A percentile compares a stretch with the other conserved stretches of the same genome.
phyloP scores from a whole-genome alignment of 2,888 invertebrate genomes.

The Cloeon dipterum region DNA sequence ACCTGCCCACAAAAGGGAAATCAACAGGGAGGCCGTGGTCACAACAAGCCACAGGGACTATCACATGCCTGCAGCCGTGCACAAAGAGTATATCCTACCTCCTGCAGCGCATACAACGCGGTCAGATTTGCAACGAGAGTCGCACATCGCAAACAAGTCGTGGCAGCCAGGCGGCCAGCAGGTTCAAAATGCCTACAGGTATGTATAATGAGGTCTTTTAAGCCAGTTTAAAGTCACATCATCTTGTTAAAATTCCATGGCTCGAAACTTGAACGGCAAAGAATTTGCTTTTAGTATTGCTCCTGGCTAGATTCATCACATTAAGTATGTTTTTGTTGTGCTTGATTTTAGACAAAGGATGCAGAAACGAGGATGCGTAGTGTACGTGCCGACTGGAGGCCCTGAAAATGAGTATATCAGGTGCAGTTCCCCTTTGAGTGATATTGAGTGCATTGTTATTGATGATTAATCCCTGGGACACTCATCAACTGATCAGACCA shows the following conservation, averaged over 20 bases:
- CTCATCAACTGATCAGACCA: too few relatives aligned
- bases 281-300: too few relatives aligned
- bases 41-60: conserved; percentile 9
- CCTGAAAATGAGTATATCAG: conserved; percentile 1
- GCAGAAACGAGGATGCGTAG: conserved; percentile 1
- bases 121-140: conserved; percentile 3
- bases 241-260: too few relatives aligned
- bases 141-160: conserved; percentile 2
- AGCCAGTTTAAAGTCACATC: too few relatives aligned
- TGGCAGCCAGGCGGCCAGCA: conserved; percentile 18
- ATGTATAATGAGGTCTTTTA: too few relatives aligned
- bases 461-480: too few relatives aligned
- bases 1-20: conserved; percentile 7
- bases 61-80: conserved; percentile 14
- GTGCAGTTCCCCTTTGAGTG: too few relatives aligned
- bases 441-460: too few relatives aligned
- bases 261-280: too few relatives aligned
- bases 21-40: conserved; percentile 4
- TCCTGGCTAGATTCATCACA: too few relatives aligned
- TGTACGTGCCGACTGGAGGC: neutral
- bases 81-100: conserved; percentile 31
- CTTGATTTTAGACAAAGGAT: neutral
- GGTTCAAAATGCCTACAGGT: conserved; percentile 24
- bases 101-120: conserved; percentile 25
- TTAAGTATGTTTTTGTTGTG: too few relatives aligned